Conservation (phyloP, 2,113 vertebrate genomes). For the Bubo scandiacus region DNA sequence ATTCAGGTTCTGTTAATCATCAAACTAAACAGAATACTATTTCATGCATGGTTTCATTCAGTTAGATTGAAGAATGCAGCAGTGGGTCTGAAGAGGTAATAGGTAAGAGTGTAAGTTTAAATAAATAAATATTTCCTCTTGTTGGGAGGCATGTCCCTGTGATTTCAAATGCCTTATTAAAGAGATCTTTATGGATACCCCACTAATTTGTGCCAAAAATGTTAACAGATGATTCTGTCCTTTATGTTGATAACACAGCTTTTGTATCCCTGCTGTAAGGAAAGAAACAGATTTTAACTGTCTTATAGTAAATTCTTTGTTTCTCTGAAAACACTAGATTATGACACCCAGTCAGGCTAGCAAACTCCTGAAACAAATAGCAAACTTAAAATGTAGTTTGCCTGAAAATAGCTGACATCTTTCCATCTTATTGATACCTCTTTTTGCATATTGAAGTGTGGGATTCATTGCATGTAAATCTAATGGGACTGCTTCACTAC, state of each 20-base stretch:
- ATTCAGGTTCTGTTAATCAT: slow-evolving; percentile 50
- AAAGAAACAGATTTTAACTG: slow-evolving; percentile 19
- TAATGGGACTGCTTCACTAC: neutral
- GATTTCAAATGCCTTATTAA: slow-evolving; percentile 47
- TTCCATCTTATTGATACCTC: neutral
- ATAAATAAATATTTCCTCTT: neutral
- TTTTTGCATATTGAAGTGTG: neutral
- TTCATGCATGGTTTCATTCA: slow-evolving; percentile 69
- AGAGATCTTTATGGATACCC: neutral
- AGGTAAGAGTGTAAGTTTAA: neutral
- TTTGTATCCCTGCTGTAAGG: neutral
- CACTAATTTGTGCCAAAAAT: neutral
- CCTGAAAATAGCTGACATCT: neutral
- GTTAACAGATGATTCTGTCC: neutral
- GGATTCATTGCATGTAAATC: neutral
- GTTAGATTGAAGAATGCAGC: neutral
- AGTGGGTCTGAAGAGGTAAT: neutral
- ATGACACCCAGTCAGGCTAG: neutral
- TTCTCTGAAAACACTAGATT: neutral
- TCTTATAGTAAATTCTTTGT: neutral
- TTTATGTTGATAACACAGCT: neutral
- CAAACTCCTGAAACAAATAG: neutral
- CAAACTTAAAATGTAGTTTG: neutral
- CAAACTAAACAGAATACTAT: slow-evolving; percentile 67
- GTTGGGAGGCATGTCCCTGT: neutral